Evolutionary conservation across 2,888 invertebrate species (phyloP), one percentile per base, ranked within the genome.

Genomic region (Chalcis sispes): DNA sequence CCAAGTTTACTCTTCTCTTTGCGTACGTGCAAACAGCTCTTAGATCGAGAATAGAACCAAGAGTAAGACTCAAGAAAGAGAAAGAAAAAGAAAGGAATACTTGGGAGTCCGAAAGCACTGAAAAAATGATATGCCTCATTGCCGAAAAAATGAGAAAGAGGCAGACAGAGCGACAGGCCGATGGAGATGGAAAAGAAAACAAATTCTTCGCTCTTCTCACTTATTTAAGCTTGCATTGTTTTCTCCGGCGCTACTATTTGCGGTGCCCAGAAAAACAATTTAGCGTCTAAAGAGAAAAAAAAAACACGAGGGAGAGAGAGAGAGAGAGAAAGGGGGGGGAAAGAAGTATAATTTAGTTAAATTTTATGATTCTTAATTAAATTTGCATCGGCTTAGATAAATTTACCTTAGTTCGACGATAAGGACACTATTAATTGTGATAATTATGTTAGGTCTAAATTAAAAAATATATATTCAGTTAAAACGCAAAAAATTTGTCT

Each of bases 301-400:
- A 10, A n/a, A n/a, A n/a, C n/a, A n/a, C n/a, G n/a, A n/a, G n/a
- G n/a, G n/a, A n/a, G n/a, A n/a, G n/a, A n/a, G n/a, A n/a, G n/a
- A n/a, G n/a, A n/a, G n/a, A n/a, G n/a, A n/a, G n/a, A n/a, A n/a
- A n/a, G n/a, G n/a, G n/a, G n/a, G 2, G 15, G 42, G 42, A 42
- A 42, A 13, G 42, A 42, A 50, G 20, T 3, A 50, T 46, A 36
- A 10, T 36, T 58, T 20, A n/a, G 20, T 46, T 58, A 32, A 69
- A 50, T 59, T 70, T 70, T 61, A 70, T 59, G 58, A 61, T 59
- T 46, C 70, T 59, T 59, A 70, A 70, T 70, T 70, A 70, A 70
- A 70, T n/a, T 36, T 70, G 15, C 59, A 59, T 59, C 18, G 48
- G 59, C 50, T 59, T 50, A 36, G 59, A 59, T 70, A 70, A 70